phyloP scores from a whole-genome alignment of 2,797 vertebrate genomes.

The Silurus lanzhouensis region DNA sequence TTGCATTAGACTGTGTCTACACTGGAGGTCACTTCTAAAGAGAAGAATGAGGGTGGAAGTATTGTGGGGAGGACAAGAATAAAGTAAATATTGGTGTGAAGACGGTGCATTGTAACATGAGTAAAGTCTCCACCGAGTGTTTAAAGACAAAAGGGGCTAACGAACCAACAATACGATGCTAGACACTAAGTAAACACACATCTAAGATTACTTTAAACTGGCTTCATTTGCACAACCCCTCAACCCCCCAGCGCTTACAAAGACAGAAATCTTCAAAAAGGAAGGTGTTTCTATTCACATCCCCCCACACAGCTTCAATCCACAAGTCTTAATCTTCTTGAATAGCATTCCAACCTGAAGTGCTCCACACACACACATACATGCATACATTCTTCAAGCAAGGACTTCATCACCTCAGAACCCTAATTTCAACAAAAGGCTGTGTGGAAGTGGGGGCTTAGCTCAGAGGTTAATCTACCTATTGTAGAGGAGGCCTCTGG shows the following conservation, averaged over 20 bases:
- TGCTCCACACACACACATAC: constrained; percentile 28
- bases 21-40: constrained; percentile 14
- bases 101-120: constrained; percentile 4
- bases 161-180: constrained; percentile 39
- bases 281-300: constrained; percentile 40
- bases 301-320: constrained; percentile 33
- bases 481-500: constrained; percentile 50
- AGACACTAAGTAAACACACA: constrained; percentile 50
- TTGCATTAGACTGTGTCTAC: constrained; percentile 10
- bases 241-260: constrained; percentile 14
- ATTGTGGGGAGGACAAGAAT: neutral
- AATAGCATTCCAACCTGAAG: constrained; percentile 52
- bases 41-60: neutral
- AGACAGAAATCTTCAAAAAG: constrained; percentile 5
- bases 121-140: neutral
- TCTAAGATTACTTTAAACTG: constrained; percentile 25
- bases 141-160: constrained; percentile 46
- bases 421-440: constrained; percentile 42
- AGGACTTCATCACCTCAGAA: constrained; percentile 52
- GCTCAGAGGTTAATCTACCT: constrained; percentile 52
- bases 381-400: constrained; percentile 38
- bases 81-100: constrained; percentile 17
- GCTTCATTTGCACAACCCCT: constrained; percentile 23
- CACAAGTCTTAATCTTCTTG: constrained; percentile 34
- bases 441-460: constrained; percentile 54